Evolutionary conservation across 2,113 vertebrate genomes (phyloP), one percentile per base, ranked within the genome.

Genomic region (Chionomys nivalis): DNA sequence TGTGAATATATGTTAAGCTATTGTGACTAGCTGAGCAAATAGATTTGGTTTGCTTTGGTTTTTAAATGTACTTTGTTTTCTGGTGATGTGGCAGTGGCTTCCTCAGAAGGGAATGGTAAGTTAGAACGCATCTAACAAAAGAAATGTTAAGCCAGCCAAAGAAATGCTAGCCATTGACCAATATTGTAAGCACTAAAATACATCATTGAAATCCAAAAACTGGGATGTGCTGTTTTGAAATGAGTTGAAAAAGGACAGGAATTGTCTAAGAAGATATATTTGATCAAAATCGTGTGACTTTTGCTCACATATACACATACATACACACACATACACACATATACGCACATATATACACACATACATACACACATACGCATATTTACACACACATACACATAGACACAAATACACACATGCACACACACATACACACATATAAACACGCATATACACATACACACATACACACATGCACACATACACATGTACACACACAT

Each of bases 11-110:
- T 96, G 94, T 96, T 97, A 92, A 97, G 97, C 97, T 97, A 94
- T 97, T 97, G 76, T 97, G 95, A 95, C 97, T 96, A 97, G 98
- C 97, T 98, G 97, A 98, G 98, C 96, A 97, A 96, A 86, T 98
- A 63, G 95, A 26, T 21, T 97, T 98, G 58, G 58, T 96, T 86
- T 47, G 94, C 97, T 98, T 97, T 96, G 94, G 96, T 98, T 98
- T 97, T 97, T 93, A 94, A 97, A 97, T 42, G 92, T 85, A 33
- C 98, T 98, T 98, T 98, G 96, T 98, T 98, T 98, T 98, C 97
- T 98, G 93, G 97, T 95, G 98, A 98, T 98, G 98, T 98, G 96
- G 97, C 98, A 98, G 98, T 98, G 98, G 98, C 98, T 97, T 98
- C 97, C 95, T 98, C 73, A 7, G 97, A 98, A 91, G 98, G 98